phyloP scores from a whole-genome alignment of 30 jellyfish, hydroid and myxozoan species.

The Aurelia sp. region DNA sequence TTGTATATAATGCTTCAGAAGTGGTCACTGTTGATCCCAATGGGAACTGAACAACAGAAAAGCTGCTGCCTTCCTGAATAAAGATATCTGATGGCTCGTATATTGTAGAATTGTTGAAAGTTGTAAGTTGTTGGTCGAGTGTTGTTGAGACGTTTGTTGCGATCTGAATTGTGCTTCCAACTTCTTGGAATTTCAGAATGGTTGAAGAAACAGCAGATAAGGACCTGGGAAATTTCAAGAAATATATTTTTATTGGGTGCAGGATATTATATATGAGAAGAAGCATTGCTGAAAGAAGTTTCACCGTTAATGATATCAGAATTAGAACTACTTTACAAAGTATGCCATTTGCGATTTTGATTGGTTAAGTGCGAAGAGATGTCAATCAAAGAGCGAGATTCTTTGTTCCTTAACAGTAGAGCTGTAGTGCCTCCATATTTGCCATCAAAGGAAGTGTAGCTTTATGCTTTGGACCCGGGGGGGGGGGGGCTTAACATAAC shows the following conservation, averaged over 20 bases:
- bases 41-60: constrained; percentile 57
- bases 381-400: no score
- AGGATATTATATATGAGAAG: no score
- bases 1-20: constrained; percentile 27
- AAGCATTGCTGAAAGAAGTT: no score
- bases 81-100: constrained; percentile 20
- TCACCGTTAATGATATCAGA: neutral
- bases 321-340: no score
- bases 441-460: no score
- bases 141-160: constrained; percentile 25
- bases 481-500: no score
- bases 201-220: constrained; percentile 49
- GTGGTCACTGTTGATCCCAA: constrained; percentile 30
- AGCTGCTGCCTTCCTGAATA: constrained; percentile 68
- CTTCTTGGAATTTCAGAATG: constrained; percentile 37
- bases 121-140: neutral
- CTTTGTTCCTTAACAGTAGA: no score
- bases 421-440: no score
- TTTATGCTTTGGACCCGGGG: no score
- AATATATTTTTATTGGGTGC: no score
- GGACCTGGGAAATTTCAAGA: constrained; percentile 21
- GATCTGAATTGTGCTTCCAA: constrained; percentile 40
- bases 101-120: constrained; percentile 10
- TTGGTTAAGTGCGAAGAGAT: no score
- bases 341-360: no score